phyloP scores from a whole-genome alignment of 2,113 vertebrate genomes.

The Saccopteryx bilineata region DNA sequence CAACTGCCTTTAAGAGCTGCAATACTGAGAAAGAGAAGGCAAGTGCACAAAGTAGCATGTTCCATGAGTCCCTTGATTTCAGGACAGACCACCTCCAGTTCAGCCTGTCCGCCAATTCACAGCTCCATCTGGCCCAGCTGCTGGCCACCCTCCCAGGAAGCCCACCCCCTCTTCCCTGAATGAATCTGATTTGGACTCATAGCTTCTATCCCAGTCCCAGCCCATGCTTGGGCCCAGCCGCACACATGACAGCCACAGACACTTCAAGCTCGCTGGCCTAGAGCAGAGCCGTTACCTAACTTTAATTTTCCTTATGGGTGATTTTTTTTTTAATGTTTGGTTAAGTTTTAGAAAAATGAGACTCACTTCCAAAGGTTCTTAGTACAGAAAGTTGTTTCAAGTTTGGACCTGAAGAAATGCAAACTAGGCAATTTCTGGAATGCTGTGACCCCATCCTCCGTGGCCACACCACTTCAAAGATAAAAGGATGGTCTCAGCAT shows the following conservation, averaged over 20 bases:
- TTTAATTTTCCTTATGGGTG: neutral
- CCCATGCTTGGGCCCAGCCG: neutral
- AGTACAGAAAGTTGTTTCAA: neutral
- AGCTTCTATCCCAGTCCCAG: accelerated
- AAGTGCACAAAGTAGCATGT: accelerated
- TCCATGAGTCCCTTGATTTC: neutral
- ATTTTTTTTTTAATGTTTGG: neutral
- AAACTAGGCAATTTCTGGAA: neutral
- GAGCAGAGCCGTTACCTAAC: no score
- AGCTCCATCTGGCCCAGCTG: neutral
- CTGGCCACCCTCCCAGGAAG: neutral
- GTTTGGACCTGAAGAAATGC: neutral
- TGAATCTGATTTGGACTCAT: accelerated
- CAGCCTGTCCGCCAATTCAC: neutral
- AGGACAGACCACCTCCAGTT: neutral
- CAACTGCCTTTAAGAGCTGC: neutral
- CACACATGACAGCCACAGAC: neutral
- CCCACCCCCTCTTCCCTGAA: neutral
- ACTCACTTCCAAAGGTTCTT: neutral
- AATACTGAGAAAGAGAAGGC: neutral
- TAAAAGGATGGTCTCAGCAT: neutral
- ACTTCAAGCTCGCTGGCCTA: neutral
- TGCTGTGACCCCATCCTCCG: accelerated
- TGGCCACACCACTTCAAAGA: neutral
- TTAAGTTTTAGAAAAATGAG: neutral